These are phyloP conservation scores for Tetramorium parvispinum DNA, from an alignment of 1,140 invertebrate species.

Conservation along the genomic window DNA sequence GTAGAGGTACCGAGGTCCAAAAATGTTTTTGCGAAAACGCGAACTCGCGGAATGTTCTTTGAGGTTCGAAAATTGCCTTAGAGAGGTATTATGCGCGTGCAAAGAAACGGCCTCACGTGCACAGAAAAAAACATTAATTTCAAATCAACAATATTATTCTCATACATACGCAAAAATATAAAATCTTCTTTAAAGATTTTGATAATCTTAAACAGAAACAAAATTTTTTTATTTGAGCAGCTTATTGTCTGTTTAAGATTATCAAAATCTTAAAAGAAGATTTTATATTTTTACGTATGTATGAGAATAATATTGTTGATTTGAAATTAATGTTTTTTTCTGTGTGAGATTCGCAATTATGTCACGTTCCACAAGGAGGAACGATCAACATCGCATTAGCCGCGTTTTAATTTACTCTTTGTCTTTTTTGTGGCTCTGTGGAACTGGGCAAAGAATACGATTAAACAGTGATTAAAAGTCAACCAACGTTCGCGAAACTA, in stretches of 20 bases:
- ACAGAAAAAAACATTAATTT: too few species aligned
- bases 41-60: not conserved
- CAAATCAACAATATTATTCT: too few species aligned
- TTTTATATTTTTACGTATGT: too few species aligned
- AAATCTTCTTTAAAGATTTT: too few species aligned
- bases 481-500: not conserved
- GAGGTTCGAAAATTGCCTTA: not conserved
- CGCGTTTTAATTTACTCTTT: not conserved
- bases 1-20: not conserved
- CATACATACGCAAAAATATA: too few species aligned
- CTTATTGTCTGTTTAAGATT: too few species aligned
- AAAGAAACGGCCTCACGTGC: not conserved
- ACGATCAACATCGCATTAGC: not conserved
- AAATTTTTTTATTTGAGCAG: too few species aligned
- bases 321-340: too few species aligned
- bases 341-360: not conserved
- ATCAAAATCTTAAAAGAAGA: too few species aligned
- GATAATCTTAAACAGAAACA: too few species aligned
- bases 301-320: too few species aligned
- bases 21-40: not conserved
- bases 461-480: conserved; percentile 23
- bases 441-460: not conserved
- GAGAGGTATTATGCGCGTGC: not conserved
- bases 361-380: not conserved
- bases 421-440: not conserved